A percentile compares a stretch with the other conserved stretches of the same genome.
Evolutionary conservation across 2,888 invertebrate species (phyloP).

Genomic region (Rhagonycha lutea): DNA sequence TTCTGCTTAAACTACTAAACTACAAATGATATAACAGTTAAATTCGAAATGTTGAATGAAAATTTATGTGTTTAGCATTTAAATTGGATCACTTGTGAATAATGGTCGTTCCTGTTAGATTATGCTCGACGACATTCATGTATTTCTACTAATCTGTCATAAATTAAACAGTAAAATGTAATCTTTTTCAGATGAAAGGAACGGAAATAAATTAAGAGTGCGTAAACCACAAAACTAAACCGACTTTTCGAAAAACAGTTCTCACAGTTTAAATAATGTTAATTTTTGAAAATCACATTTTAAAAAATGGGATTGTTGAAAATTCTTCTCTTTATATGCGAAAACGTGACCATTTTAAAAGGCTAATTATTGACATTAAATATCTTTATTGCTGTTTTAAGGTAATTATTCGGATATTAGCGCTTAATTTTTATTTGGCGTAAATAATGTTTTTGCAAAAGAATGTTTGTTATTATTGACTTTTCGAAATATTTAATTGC

Average conservation of each 20-base stretch:
- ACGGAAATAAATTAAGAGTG: background rate
- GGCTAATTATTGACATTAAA: background rate
- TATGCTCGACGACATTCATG: background rate
- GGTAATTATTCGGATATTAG: background rate
- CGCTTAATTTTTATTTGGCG: background rate
- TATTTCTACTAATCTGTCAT: background rate
- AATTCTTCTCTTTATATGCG: background rate
- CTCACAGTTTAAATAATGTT: background rate
- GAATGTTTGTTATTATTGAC: background rate
- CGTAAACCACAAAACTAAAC: background rate
- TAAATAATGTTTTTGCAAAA: background rate
- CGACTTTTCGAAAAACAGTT: background rate
- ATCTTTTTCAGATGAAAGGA: background rate
- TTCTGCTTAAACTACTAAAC: conserved; percentile 18
- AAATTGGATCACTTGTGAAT: conserved; percentile 19
- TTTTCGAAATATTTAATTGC: background rate
- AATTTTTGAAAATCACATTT: background rate
- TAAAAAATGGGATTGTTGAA: background rate
- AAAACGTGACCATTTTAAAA: background rate
- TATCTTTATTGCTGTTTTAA: background rate
- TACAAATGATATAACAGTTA: conserved; percentile 19
- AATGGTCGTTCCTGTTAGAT: conserved; percentile 17
- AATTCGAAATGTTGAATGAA: conserved; percentile 8
- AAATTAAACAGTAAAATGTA: background rate
- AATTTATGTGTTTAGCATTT: conserved; percentile 18